Conservation (phyloP, 2,888 invertebrate genomes). For the Helicoverpa assulta region DNA sequence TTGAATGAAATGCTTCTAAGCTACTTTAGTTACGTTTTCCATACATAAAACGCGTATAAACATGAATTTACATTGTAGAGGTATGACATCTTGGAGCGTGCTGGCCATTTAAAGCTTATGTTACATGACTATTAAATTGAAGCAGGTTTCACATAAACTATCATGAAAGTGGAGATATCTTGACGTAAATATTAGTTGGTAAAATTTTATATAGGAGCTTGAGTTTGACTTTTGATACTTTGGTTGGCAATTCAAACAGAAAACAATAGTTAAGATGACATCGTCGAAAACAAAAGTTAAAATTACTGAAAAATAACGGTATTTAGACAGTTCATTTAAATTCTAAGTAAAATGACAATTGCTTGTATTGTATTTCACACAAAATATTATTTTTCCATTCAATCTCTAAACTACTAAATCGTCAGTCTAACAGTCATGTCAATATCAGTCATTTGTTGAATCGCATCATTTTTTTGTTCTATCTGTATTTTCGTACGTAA, state of each 20-base stretch:
- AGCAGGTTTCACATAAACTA: background rate
- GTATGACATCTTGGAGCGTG: slow-evolving; percentile 42
- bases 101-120: slow-evolving; percentile 30
- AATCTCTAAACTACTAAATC: background rate
- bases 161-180: background rate
- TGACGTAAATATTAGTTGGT: background rate
- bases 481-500: slow-evolving; percentile 9
- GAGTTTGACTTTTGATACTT: too few species aligned
- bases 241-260: too few species aligned
- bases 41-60: slow-evolving; percentile 39
- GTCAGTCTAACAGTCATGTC: slow-evolving; percentile 16
- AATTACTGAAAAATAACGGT: too few species aligned
- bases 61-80: slow-evolving; percentile 50
- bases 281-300: too few species aligned
- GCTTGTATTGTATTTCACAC: background rate
- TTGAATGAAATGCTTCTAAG: slow-evolving; percentile 43
- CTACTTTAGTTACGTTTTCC: slow-evolving; percentile 44
- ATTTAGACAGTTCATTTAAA: too few species aligned
- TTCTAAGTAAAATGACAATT: too few species aligned
- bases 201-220: background rate
- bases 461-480: slow-evolving; percentile 28
- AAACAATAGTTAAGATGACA: too few species aligned
- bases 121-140: slow-evolving; percentile 10
- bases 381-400: background rate
- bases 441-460: slow-evolving; percentile 24